Percentiles rank a stretch among this genome's conserved stretches.
These are phyloP conservation scores for Ceratina calcarata DNA, from an alignment of 1,140 invertebrate species.

Conservation along the genomic window DNA sequence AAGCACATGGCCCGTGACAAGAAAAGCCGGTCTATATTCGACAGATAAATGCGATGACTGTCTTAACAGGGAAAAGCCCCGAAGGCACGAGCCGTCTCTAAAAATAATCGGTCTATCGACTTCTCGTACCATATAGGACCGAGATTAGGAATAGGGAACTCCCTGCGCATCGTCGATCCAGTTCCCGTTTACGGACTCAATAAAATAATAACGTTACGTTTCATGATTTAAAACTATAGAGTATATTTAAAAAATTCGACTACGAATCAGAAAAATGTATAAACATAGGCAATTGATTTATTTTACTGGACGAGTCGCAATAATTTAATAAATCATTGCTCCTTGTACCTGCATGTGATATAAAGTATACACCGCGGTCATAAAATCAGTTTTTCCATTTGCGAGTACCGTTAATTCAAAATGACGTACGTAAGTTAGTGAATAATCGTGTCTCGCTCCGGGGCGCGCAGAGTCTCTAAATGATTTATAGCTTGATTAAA, in stretches of 20 bases:
- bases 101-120: constrained; percentile 54
- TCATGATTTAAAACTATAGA: background rate
- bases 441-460: constrained; percentile 1
- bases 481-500: constrained; percentile 14
- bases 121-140: constrained; percentile 16
- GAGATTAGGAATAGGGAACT: constrained; percentile 7
- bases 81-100: constrained; percentile 56
- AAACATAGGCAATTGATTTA: too few species aligned
- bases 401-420: background rate
- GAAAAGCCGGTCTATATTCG: constrained; percentile 51
- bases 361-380: background rate
- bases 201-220: background rate
- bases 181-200: background rate
- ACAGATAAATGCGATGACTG: constrained; percentile 54
- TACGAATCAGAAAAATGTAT: too few species aligned
- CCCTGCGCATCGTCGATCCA: background rate
- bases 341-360: background rate
- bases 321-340: background rate
- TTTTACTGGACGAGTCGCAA: too few species aligned
- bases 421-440: background rate
- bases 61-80: constrained; percentile 51
- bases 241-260: background rate
- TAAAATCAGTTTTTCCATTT: background rate
- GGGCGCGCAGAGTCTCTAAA: too few species aligned
- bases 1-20: constrained; percentile 48